These are phyloP conservation scores for Apeltes quadracus DNA, from an alignment of 2,113 vertebrate species.

Conservation along the genomic window DNA sequence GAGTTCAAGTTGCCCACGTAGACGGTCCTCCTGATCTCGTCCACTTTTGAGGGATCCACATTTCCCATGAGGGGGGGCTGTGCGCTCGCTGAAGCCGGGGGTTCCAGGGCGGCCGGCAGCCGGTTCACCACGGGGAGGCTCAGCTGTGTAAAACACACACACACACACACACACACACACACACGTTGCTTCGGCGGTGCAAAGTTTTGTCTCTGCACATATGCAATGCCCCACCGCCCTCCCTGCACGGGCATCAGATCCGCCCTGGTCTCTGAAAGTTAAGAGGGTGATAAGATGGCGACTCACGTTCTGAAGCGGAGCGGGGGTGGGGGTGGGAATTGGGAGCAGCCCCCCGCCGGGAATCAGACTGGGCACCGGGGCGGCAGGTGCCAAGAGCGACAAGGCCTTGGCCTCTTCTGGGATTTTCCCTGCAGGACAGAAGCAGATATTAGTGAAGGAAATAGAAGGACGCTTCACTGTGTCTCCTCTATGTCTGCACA, in stretches of 20 bases:
- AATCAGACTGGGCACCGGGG: constrained; percentile 88
- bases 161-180: background rate
- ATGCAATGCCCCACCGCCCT: no score
- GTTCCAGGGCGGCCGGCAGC: constrained; percentile 80
- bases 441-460: constrained; percentile 78
- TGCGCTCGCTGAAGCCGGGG: constrained; percentile 66
- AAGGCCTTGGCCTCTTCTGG: constrained; percentile 98
- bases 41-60: constrained; percentile 94
- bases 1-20: constrained; percentile 98
- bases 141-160: constrained; percentile 58
- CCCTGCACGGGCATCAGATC: no score
- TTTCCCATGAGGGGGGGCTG: constrained; percentile 94
- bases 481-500: constrained; percentile 78
- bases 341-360: constrained; percentile 93
- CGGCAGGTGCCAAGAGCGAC: constrained; percentile 90
- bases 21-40: constrained; percentile 95
- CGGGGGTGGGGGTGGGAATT: constrained; percentile 87
- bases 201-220: background rate
- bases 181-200: no score
- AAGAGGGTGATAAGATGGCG: background rate
- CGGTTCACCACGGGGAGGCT: constrained; percentile 89
- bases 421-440: constrained; percentile 95
- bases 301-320: constrained; percentile 81
- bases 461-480: constrained; percentile 57
- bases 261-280: no score